A percentile compares a stretch with the other conserved stretches of the same genome.
Evolutionary conservation across 2,888 invertebrate species (phyloP).

Genomic region (Linyphia triangularis): DNA sequence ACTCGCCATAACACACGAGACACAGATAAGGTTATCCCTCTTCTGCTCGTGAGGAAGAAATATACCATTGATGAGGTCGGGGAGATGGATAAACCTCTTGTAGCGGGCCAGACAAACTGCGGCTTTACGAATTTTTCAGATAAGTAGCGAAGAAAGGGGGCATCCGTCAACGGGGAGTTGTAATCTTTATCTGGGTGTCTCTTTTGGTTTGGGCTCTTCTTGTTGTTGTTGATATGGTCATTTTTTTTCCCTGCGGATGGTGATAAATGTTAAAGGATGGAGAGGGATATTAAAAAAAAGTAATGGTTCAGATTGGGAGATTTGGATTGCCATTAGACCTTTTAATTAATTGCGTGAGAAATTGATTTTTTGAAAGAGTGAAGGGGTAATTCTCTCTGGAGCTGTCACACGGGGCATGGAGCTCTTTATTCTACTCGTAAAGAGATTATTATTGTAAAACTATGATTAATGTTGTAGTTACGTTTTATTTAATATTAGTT

Average conservation of each 20-base stretch:
- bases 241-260: background rate
- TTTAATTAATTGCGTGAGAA: no score
- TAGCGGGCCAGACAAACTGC: slow-evolving; percentile 30
- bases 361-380: no score
- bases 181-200: background rate
- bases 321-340: no score
- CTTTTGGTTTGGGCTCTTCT: background rate
- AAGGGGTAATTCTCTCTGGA: no score
- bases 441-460: no score
- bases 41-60: background rate
- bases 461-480: no score
- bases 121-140: slow-evolving; percentile 69
- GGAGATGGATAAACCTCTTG: slow-evolving; percentile 59
- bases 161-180: slow-evolving; percentile 58
- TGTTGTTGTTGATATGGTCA: background rate
- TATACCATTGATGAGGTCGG: background rate
- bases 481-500: no score
- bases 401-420: no score
- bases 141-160: slow-evolving; percentile 62
- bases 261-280: background rate
- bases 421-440: no score
- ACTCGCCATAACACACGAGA: slow-evolving; percentile 49
- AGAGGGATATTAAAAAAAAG: background rate
- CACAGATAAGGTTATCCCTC: slow-evolving; percentile 50
- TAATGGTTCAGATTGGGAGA: background rate